phyloP scores from a whole-genome alignment of 2,797 vertebrate genomes.

The Parotocinclus haroldoi region DNA sequence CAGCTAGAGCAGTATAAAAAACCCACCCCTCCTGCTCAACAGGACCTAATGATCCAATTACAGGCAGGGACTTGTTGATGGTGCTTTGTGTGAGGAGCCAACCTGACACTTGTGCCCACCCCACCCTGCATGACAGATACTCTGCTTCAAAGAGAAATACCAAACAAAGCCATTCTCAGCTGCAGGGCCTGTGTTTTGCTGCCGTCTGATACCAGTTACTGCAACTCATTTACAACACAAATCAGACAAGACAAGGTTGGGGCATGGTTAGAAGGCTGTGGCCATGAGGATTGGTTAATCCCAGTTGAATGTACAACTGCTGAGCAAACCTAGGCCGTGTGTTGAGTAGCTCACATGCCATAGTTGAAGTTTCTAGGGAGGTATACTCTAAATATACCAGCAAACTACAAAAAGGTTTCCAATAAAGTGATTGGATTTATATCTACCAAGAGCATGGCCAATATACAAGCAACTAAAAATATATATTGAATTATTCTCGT shows the following conservation, averaged over 20 bases:
- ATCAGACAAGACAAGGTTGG: constrained; percentile 56
- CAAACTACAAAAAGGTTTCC: too few relatives aligned
- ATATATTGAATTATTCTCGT: too few relatives aligned
- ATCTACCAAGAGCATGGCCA: too few relatives aligned
- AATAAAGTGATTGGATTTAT: too few relatives aligned
- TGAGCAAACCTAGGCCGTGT: constrained; percentile 9
- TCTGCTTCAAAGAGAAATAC: constrained; percentile 42
- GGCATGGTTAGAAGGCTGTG: constrained; percentile 15
- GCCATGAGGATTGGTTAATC: constrained; percentile 13
- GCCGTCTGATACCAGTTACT: constrained; percentile 40
- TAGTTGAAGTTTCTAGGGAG: too few relatives aligned
- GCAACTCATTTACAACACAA: constrained; percentile 76
- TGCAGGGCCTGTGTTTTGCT: constrained; percentile 36
- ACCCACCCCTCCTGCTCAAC: constrained; percentile 50
- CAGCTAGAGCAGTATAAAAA: constrained; percentile 48
- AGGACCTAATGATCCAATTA: constrained; percentile 73
- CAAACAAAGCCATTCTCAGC: constrained; percentile 41
- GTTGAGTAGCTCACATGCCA: background rate
- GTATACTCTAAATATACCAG: too few relatives aligned
- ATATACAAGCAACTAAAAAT: too few relatives aligned
- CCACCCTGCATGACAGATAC: constrained; percentile 45
- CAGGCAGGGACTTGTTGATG: constrained; percentile 70
- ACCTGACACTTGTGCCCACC: constrained; percentile 48
- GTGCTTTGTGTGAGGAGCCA: constrained; percentile 57
- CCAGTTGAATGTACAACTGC: constrained; percentile 23